Evolutionary conservation across 2,888 invertebrate species (phyloP).

Genomic region (Phortica okadai): DNA sequence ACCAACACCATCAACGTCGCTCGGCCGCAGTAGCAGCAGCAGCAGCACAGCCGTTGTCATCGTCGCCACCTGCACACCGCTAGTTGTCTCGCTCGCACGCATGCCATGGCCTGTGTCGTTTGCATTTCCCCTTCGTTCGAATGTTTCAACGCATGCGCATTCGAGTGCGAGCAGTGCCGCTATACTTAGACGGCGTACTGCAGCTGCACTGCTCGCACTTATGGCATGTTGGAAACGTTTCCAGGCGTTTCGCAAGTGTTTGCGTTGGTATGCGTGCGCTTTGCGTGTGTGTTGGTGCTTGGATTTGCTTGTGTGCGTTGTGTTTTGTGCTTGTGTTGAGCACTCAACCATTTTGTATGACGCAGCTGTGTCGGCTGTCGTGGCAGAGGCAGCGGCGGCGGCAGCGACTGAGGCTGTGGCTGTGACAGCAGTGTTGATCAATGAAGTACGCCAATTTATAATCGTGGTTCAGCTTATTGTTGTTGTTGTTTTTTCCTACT

Average conservation of each 20-base stretch:
- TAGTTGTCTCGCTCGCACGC: constrained; percentile 41
- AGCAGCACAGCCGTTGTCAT: constrained; percentile 39
- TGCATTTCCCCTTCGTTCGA: constrained; percentile 51
- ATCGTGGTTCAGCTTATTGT: constrained; percentile 31
- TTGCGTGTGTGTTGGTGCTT: constrained; percentile 51
- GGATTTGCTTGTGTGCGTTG: constrained; percentile 46
- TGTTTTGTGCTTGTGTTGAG: constrained; percentile 39
- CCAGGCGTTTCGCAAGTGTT: constrained; percentile 51
- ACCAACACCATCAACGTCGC: neutral
- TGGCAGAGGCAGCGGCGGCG: constrained; percentile 24
- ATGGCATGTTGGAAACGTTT: constrained; percentile 40
- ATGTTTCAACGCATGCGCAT: constrained; percentile 62
- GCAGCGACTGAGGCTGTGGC: constrained; percentile 1
- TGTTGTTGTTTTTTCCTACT: neutral
- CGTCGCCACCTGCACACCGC: constrained; percentile 28
- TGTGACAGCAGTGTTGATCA: constrained; percentile 53
- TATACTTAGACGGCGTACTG: neutral
- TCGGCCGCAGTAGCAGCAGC: constrained; percentile 40
- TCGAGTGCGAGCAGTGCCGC: neutral
- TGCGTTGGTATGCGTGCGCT: constrained; percentile 48
- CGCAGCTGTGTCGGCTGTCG: constrained; percentile 5
- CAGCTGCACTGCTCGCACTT: constrained; percentile 44
- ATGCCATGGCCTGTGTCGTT: neutral
- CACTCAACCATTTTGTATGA: constrained; percentile 26
- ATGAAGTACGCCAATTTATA: constrained; percentile 76